Conservation (phyloP, 2,797 vertebrate genomes). For the Acomys russatus region DNA sequence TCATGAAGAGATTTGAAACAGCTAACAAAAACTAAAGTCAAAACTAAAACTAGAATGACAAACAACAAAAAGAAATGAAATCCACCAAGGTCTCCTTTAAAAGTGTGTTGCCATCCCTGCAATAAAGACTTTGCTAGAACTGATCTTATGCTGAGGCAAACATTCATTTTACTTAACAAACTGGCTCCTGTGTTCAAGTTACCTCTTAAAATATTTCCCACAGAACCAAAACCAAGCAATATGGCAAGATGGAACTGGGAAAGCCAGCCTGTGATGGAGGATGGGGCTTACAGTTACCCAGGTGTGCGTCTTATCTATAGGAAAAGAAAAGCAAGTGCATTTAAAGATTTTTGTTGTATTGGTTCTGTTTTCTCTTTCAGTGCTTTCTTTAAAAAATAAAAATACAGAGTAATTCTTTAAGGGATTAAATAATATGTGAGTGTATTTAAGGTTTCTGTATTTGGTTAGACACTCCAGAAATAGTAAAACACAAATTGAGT, state of each 20-base stretch:
- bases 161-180: constrained; percentile 56
- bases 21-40: background rate
- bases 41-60: background rate
- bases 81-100: background rate
- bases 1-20: background rate
- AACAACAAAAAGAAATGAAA: background rate
- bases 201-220: constrained; percentile 46
- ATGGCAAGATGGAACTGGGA: background rate
- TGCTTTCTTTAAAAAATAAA: constrained; percentile 15
- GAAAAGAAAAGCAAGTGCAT: background rate
- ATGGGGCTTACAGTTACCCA: background rate
- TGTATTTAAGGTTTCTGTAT: constrained; percentile 23
- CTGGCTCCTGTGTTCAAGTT: background rate
- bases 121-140: background rate
- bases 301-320: constrained; percentile 52
- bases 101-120: background rate
- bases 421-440: background rate
- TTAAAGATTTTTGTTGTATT: background rate
- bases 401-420: background rate
- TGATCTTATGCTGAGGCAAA: background rate
- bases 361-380: background rate
- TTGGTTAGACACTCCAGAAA: constrained; percentile 8
- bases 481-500: background rate
- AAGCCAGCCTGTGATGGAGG: background rate
- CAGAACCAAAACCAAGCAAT: background rate